Evolutionary conservation across 2,888 invertebrate species (phyloP).

Genomic region (Harpagoxenus sublaevis): DNA sequence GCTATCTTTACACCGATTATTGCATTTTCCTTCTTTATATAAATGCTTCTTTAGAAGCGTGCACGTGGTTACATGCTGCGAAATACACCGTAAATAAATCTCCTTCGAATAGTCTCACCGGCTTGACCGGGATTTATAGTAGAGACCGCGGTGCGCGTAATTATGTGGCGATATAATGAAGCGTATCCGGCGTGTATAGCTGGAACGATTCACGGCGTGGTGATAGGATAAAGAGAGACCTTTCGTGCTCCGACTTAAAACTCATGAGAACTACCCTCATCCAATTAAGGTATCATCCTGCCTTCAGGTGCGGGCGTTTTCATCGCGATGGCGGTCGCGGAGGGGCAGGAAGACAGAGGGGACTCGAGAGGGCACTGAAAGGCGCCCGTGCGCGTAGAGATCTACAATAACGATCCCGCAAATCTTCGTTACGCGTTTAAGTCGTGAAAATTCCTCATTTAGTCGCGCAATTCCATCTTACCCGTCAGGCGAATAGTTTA

Average conservation of each 20-base stretch:
- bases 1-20: neutral
- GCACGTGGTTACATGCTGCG: neutral
- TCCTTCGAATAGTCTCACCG: constrained; percentile 24
- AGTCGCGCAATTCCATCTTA: constrained; percentile 34
- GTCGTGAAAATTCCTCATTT: constrained; percentile 55
- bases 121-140: constrained; percentile 25
- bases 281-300: constrained; percentile 71
- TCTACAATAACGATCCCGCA: constrained; percentile 53
- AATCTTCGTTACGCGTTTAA: constrained; percentile 45
- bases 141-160: constrained; percentile 28
- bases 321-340: constrained; percentile 9
- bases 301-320: constrained; percentile 49
- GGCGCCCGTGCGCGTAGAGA: constrained; percentile 38
- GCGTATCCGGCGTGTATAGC: constrained; percentile 27
- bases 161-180: constrained; percentile 55
- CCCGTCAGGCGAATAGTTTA: constrained; percentile 23
- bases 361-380: constrained; percentile 41
- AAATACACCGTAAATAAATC: constrained; percentile 38
- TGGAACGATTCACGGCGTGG: constrained; percentile 40
- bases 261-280: constrained; percentile 69
- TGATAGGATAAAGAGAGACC: constrained; percentile 52
- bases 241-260: constrained; percentile 62
- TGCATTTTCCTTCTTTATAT: neutral
- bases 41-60: constrained; percentile 12
- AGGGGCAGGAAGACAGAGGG: neutral